Evolutionary conservation across 1,140 invertebrate species (phyloP).

Genomic region (Conus ventricosus): DNA sequence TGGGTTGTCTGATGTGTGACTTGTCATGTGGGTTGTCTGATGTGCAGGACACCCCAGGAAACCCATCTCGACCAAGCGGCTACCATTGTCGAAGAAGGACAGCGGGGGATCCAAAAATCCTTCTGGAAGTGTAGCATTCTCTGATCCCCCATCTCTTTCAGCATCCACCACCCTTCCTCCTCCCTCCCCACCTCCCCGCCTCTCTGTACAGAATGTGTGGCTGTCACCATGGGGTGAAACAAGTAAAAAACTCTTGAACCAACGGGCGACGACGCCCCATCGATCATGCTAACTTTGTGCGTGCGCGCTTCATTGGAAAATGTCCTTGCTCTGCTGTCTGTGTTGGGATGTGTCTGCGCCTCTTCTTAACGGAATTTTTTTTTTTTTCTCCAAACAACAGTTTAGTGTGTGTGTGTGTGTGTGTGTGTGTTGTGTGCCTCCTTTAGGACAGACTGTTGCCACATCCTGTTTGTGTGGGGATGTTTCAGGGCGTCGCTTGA

Average conservation of each 20-base stretch:
- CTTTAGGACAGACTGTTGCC: too few species aligned
- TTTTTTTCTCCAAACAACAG: too few species aligned
- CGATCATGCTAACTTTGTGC: neutral
- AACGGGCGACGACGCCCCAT: neutral
- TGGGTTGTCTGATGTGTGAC: too few species aligned
- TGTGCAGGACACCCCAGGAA: slow-evolving; percentile 60
- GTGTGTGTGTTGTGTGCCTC: neutral
- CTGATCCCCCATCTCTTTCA: slow-evolving; percentile 47
- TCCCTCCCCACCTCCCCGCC: neutral
- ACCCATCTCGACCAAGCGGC: slow-evolving; percentile 50
- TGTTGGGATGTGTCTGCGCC: too few species aligned
- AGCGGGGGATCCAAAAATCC: slow-evolving; percentile 60
- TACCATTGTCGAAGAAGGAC: slow-evolving; percentile 59
- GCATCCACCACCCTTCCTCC: neutral
- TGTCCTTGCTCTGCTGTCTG: neutral
- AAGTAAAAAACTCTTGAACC: too few species aligned
- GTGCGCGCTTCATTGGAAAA: neutral
- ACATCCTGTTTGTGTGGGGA: too few species aligned
- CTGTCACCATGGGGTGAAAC: neutral
- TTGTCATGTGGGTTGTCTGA: neutral
- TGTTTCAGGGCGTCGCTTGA: too few species aligned
- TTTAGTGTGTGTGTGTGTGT: neutral
- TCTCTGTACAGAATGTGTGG: neutral
- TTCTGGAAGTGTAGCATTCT: slow-evolving; percentile 67
- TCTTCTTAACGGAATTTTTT: too few species aligned